A percentile compares a stretch with the other conserved stretches of the same genome.
Evolutionary conservation across 2,888 invertebrate species (phyloP).

Genomic region (Ectemnius cavifrons): DNA sequence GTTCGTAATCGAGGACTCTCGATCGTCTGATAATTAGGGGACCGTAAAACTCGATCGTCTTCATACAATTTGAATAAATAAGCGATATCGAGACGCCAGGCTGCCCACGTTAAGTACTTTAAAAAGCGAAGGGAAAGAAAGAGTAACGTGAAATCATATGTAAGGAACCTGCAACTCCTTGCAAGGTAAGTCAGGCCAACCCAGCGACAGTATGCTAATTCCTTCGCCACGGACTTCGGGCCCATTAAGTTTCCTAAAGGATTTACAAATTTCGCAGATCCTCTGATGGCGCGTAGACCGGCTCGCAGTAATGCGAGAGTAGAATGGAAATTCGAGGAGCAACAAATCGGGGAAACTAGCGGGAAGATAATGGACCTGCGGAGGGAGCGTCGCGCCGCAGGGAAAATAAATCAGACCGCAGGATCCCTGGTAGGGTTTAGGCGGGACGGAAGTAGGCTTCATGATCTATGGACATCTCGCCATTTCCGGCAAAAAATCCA

Average conservation of each 20-base stretch:
- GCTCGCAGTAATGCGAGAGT: conserved; percentile 20
- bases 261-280: conserved; percentile 22
- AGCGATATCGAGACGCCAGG: conserved; percentile 13
- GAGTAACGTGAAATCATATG: too few species aligned
- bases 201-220: neutral
- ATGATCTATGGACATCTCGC: conserved; percentile 74
- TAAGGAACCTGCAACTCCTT: too few species aligned
- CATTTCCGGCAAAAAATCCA: conserved; percentile 75
- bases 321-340: conserved; percentile 61
- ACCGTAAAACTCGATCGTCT: conserved; percentile 23
- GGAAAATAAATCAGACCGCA: conserved; percentile 73
- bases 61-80: conserved; percentile 52
- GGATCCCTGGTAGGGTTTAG: conserved; percentile 67
- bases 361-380: conserved; percentile 69
- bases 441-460: conserved; percentile 73
- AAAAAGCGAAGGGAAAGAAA: too few species aligned
- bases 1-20: conserved; percentile 43
- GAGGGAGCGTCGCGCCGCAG: conserved; percentile 53
- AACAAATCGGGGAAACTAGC: conserved; percentile 64
- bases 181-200: too few species aligned
- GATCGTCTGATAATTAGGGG: conserved; percentile 36
- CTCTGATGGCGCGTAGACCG: conserved; percentile 36
- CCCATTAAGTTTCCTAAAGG: conserved; percentile 1
- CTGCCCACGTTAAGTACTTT: conserved; percentile 6
- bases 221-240: neutral